These are phyloP conservation scores for Cephus runcator DNA, from an alignment of 2,888 invertebrate genomes.

Conservation along the genomic window DNA sequence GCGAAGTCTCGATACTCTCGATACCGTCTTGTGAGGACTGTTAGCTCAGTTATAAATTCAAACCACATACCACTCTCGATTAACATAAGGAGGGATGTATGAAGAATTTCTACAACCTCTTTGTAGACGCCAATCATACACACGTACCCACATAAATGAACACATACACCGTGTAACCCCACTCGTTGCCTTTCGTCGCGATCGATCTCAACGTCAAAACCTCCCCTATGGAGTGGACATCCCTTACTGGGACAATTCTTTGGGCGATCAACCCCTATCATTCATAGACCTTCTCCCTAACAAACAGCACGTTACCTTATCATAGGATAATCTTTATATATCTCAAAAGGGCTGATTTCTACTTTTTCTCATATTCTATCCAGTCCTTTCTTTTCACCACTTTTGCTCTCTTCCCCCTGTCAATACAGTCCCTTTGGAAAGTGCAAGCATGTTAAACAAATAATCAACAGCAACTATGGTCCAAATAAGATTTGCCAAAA, in stretches of 20 bases:
- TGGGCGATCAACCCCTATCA: neutral
- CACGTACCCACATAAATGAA: neutral
- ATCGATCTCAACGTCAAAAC: slow-evolving; percentile 1
- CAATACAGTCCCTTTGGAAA: neutral
- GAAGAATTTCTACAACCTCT: neutral
- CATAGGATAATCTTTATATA: neutral
- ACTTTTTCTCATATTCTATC: neutral
- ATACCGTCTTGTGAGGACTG: slow-evolving; percentile 77
- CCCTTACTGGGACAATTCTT: neutral
- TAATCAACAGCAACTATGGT: neutral
- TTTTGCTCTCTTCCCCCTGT: neutral
- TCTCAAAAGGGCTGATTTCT: neutral
- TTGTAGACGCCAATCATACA: neutral
- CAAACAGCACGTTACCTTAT: neutral
- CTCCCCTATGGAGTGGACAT: neutral
- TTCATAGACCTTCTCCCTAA: neutral
- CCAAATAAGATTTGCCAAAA: neutral
- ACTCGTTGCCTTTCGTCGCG: slow-evolving; percentile 1
- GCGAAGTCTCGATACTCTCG: slow-evolving; percentile 76
- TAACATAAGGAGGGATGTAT: neutral
- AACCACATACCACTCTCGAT: neutral
- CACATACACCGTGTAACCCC: neutral
- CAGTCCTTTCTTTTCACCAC: neutral
- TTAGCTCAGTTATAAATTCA: slow-evolving; percentile 7
- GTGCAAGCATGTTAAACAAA: neutral